A percentile compares a stretch with the other conserved stretches of the same genome.
These are phyloP conservation scores for Bombyx mori DNA, from an alignment of 1,140 invertebrate species.

Conservation along the genomic window ASM3026992v2 NC_085130.1:12325001-12325500, in stretches of 20 bases:
- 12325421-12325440: no score
- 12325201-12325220: slow-evolving; percentile 10
- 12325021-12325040: no score
- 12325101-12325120: no score
- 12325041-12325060: no score
- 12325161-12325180: no score
- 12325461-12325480: slow-evolving; percentile 14
- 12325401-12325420: no score
- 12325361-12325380: slow-evolving; percentile 11
- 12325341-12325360: slow-evolving; percentile 5
- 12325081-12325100: no score
- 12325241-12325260: slow-evolving; percentile 14
- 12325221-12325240: slow-evolving; percentile 7
- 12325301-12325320: slow-evolving; percentile 16
- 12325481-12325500: slow-evolving; percentile 8
- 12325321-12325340: slow-evolving; percentile 10
- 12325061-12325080: no score
- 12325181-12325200: no score
- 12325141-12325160: no score
- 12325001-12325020: no score
- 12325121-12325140: no score
- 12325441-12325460: slow-evolving; percentile 1
- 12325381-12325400: slow-evolving; percentile 8
- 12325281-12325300: slow-evolving; percentile 13
- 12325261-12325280: slow-evolving; percentile 14